Conservation (phyloP, 2,888 invertebrate genomes). For the Electrophaes corylata region DNA sequence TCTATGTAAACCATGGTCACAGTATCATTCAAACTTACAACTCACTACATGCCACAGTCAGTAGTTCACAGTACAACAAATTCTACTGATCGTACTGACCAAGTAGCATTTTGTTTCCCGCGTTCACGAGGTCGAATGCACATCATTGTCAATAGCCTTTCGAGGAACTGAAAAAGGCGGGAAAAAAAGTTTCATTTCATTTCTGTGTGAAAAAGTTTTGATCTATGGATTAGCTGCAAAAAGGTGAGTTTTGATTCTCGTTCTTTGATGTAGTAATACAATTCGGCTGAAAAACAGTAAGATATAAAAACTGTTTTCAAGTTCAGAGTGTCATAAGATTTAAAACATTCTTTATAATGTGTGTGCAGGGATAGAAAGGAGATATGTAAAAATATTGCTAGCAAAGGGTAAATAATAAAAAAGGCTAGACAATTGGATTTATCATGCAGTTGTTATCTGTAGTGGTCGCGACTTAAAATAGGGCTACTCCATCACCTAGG, state of each 20-base stretch:
- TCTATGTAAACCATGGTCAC: conserved; percentile 13
- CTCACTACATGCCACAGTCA: conserved; percentile 5
- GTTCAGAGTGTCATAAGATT: too few relatives aligned
- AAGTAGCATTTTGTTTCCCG: conserved; percentile 55
- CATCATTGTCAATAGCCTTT: conserved; percentile 44
- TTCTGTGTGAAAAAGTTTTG: conserved; percentile 42
- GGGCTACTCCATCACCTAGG: too few relatives aligned
- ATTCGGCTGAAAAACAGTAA: neutral
- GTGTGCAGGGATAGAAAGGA: too few relatives aligned
- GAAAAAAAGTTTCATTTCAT: conserved; percentile 45
- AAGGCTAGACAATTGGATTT: too few relatives aligned
- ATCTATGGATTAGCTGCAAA: conserved; percentile 29
- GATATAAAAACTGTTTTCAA: too few relatives aligned
- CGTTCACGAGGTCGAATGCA: conserved; percentile 52
- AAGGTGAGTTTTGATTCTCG: conserved; percentile 13
- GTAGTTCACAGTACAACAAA: neutral
- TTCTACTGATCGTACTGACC: conserved; percentile 40
- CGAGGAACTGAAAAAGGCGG: conserved; percentile 47
- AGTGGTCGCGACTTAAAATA: too few relatives aligned
- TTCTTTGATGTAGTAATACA: neutral
- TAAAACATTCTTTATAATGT: too few relatives aligned
- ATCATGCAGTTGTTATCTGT: too few relatives aligned
- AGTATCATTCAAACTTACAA: conserved; percentile 20
- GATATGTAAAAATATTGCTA: too few relatives aligned
- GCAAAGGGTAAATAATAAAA: too few relatives aligned